phyloP scores from a whole-genome alignment of 2,888 invertebrate species.

The Trachelus stipa region DNA sequence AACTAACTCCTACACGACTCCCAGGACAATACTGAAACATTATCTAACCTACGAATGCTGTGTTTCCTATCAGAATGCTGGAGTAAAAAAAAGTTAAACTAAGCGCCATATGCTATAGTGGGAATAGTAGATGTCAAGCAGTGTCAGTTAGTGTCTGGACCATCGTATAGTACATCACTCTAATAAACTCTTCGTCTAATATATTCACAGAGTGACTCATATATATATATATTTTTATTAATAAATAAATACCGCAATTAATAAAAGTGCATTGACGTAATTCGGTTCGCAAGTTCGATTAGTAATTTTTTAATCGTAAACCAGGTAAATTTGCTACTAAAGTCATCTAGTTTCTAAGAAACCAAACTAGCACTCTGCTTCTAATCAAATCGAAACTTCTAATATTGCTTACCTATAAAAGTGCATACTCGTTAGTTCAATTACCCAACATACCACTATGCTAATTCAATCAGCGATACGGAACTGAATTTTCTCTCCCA shows the following conservation, averaged over 20 bases:
- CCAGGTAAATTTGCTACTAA: neutral
- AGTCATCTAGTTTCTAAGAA: neutral
- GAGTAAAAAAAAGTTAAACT: neutral
- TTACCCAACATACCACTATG: neutral
- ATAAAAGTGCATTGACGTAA: neutral
- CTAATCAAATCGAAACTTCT: neutral
- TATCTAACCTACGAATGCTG: neutral
- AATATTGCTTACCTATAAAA: neutral
- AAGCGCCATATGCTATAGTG: neutral
- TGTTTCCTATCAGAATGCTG: neutral
- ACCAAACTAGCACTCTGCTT: neutral
- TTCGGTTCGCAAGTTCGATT: neutral
- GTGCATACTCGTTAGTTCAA: neutral
- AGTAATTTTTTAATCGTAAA: neutral
- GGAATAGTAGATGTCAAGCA: neutral
- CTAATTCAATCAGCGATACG: neutral
- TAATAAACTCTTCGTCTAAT: neutral
- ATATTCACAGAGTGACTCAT: neutral
- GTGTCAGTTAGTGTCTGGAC: neutral
- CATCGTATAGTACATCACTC: neutral
- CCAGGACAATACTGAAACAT: neutral
- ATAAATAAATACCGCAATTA: neutral
- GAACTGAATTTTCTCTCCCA: neutral
- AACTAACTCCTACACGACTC: neutral
- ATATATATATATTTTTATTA: neutral